Base-by-base conservation (phyloP, 2,113 vertebrate genomes). In the Mola mola region DNA sequence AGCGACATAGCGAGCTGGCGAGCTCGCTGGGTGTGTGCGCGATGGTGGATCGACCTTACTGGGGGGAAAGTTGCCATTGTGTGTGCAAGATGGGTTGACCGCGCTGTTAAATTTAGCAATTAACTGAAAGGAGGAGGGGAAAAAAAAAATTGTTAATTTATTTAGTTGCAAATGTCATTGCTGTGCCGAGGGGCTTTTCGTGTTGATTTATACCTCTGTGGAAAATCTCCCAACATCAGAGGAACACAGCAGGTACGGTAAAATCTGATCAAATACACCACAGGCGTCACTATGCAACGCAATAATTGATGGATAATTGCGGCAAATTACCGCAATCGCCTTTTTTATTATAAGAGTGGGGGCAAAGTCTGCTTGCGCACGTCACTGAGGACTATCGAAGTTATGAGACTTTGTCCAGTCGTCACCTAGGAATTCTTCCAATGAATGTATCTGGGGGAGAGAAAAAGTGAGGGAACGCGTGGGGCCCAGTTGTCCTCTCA, bases 161-260 rank as follows among this genome's bases (percentile, higher is more conserved):
- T 79, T 70, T 51, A 13, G 49, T 49, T 74, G 38, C 53, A 62
- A 71, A 59, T 72, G 61, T 63, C 43, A 29, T 19, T 13, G 53
- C 65, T 52, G 56, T 63, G 57, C 58, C 34, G 13, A 33, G 15
- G 63, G 63, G 63, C 38, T 58, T 40, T 11, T 4, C n/a, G 43
- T 44, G 64, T 53, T 66, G 72, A 67, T 72, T 73, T 74, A 72
- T 70, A 74, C 64, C 64, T 47, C 67, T 17, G 50, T 40, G 28
- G 66, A 79, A 64, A 64, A 73, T 81, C 69, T 79, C 77, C 78
- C 57, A 80, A 56, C 70, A 49, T 55, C 60, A 64, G 47, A 78
- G 43, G 49, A 38, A 44, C 66, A 3, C 53, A 56, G 49, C 20
- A 49, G 55, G 38, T 33, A 26, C 31, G 52, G 29, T 28, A 31